Evolutionary conservation across 1,140 invertebrate species (phyloP), one percentile per base, ranked within the genome.

Genomic region (Uloborus diversus): DNA sequence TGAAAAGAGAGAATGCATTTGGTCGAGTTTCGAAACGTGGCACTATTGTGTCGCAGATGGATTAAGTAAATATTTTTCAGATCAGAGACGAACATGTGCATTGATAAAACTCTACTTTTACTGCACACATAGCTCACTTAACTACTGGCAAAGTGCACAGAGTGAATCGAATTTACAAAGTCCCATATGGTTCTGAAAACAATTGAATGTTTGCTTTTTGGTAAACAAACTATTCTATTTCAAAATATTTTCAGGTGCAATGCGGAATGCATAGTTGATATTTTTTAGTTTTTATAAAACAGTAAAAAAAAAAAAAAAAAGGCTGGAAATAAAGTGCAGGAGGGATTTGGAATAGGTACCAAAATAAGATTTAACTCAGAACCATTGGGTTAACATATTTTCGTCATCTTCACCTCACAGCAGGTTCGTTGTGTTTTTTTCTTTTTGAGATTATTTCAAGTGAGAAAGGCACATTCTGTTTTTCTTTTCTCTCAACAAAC

Each of bases 401-500:
- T 53, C 20, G n/a, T 20, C n/a, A 53, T 20, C 25, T 51, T 37
- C 11, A n/a, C 33, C 64, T 51, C 64, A 68, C 20, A 68, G 64
- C 42, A 33, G 64, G 64, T 51, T 68, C 64, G 64, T 68, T 68
- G 64, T 51, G 64, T 68, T 51, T 14, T 57, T n/a, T 57, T 57
- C 9, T 37, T 1, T 35, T 65, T 37, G 20, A 37, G 35, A 65
- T 53, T 53, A 53, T 53, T n/a, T 53, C 23, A 20, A 32, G 25
- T 51, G 49, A 14, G 17, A 28, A 51, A 51, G 37, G 64, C 37
- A 68, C 64, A 68, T 68, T 47, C 20, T 17, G 23, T 20, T n/a
- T 13, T 42, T 37, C 7, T 37, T 42, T 25, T 49, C n/a, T 68
- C 28, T 32, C 28, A 35, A 64, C 56, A 64, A 64, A 42, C 33